phyloP scores from a whole-genome alignment of 2,888 invertebrate species.

The Mesorhabditis spiculigera region DNA sequence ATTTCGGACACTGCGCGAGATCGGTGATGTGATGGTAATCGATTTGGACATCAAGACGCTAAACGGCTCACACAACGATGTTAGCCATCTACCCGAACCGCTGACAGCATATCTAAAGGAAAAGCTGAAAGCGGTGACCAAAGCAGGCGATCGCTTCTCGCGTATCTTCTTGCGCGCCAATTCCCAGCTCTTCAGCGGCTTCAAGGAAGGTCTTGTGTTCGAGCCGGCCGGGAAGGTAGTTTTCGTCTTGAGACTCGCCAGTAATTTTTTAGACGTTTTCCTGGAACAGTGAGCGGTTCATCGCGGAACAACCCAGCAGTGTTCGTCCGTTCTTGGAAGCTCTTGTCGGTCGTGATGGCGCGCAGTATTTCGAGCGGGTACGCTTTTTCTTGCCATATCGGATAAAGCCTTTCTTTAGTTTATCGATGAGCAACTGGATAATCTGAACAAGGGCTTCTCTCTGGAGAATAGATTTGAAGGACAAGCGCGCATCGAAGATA shows the following conservation, averaged over 20 bases:
- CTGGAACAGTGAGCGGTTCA: conserved; percentile 35
- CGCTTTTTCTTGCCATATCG: neutral
- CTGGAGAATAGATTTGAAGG: conserved; percentile 88
- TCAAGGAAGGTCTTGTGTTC: conserved; percentile 63
- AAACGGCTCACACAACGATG: conserved; percentile 82
- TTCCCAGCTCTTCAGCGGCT: conserved; percentile 89
- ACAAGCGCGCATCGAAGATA: too few relatives aligned
- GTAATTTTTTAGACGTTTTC: conserved; percentile 15
- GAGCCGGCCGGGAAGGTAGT: conserved; percentile 20
- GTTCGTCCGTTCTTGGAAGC: conserved; percentile 33
- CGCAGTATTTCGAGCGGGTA: conserved; percentile 52
- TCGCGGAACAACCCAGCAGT: conserved; percentile 27
- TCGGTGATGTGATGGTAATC: conserved; percentile 89
- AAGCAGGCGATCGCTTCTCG: conserved; percentile 81
- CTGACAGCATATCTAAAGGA: conserved; percentile 75
- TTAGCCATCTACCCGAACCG: conserved; percentile 57
- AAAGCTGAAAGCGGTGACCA: conserved; percentile 72
- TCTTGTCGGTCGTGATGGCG: conserved; percentile 44
- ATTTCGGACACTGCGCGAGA: conserved; percentile 65
- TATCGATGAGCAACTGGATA: conserved; percentile 87
- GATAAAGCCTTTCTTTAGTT: conserved; percentile 69
- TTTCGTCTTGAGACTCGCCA: neutral
- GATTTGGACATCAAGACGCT: conserved; percentile 86
- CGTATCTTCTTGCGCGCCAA: conserved; percentile 85
- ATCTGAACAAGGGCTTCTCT: conserved; percentile 86